Evolutionary conservation across 2,888 invertebrate genomes (phyloP).

Genomic region (Spatulosminthurus flaviceps): DNA sequence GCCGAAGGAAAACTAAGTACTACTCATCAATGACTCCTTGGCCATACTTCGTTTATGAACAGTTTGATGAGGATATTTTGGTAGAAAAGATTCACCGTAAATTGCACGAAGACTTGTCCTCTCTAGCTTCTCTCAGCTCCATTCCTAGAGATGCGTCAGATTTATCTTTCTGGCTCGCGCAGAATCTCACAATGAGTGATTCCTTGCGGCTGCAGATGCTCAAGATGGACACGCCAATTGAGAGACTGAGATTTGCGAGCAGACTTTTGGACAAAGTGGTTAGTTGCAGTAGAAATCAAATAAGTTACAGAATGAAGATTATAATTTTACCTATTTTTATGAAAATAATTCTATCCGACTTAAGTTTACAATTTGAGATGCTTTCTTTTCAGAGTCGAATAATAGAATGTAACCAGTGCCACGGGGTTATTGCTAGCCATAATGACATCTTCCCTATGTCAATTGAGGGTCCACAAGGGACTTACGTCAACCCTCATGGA

Average conservation of each 20-base stretch:
- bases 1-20: constrained; percentile 34
- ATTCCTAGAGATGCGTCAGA: constrained; percentile 66
- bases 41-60: constrained; percentile 75
- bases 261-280: constrained; percentile 68
- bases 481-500: constrained; percentile 83
- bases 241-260: constrained; percentile 73
- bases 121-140: constrained; percentile 52
- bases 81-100: constrained; percentile 64
- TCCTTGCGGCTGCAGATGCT: constrained; percentile 72
- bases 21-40: constrained; percentile 69
- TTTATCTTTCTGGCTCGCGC: constrained; percentile 83
- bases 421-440: constrained; percentile 71
- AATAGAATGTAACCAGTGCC: constrained; percentile 72
- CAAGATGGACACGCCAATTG: constrained; percentile 74
- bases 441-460: constrained; percentile 82
- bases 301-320: too few relatives aligned
- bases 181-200: constrained; percentile 78
- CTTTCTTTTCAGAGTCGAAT: constrained; percentile 67
- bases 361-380: not conserved
- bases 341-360: not conserved
- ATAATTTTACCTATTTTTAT: too few relatives aligned
- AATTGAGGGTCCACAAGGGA: constrained; percentile 79
- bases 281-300: constrained; percentile 23
- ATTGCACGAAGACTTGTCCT: constrained; percentile 55
- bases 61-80: constrained; percentile 71